Percentiles rank a stretch among this genome's conserved stretches.
Conservation (phyloP, 2,888 invertebrate species). For the Ennomos fuscantarius region DNA sequence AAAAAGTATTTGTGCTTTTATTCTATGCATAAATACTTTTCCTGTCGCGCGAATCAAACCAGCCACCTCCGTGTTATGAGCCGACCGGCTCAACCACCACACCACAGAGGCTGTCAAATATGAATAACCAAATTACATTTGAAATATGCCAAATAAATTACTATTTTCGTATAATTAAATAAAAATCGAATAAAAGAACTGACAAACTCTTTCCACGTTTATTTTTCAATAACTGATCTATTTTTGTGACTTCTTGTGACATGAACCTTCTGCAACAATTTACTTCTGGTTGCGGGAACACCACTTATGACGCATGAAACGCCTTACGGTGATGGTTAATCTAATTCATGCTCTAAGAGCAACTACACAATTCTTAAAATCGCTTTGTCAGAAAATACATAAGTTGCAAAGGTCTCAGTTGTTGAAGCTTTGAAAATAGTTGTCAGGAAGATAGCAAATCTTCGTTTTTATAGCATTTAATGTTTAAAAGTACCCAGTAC, state of each 20-base stretch:
- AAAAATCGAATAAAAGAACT: conserved; percentile 9
- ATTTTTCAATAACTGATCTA: conserved; percentile 8
- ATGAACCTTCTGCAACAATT: conserved; percentile 12
- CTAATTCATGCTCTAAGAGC: not conserved
- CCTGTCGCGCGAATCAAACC: no score
- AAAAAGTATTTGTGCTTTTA: no score
- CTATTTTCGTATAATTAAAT: no score
- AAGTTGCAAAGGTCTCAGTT: conserved; percentile 7
- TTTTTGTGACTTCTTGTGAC: conserved; percentile 21
- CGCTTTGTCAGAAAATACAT: no score
- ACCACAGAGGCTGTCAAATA: no score
- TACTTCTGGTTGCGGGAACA: conserved; percentile 2
- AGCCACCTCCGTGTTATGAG: no score
- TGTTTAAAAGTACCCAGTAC: conserved; percentile 6
- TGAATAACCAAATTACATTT: not conserved
- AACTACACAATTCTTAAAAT: no score
- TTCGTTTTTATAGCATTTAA: conserved; percentile 29
- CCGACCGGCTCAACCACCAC: no score
- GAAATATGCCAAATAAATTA: no score
- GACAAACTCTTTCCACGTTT: conserved; percentile 4
- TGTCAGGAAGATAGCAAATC: conserved; percentile 10
- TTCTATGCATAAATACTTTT: no score
- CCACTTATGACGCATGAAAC: conserved; percentile 12
- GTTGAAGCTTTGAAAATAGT: conserved; percentile 15
- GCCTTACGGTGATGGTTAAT: conserved; percentile 17